Evolutionary conservation across 2,888 invertebrate genomes (phyloP), one percentile per base, ranked within the genome.

Genomic region (Torymus auratus): DNA sequence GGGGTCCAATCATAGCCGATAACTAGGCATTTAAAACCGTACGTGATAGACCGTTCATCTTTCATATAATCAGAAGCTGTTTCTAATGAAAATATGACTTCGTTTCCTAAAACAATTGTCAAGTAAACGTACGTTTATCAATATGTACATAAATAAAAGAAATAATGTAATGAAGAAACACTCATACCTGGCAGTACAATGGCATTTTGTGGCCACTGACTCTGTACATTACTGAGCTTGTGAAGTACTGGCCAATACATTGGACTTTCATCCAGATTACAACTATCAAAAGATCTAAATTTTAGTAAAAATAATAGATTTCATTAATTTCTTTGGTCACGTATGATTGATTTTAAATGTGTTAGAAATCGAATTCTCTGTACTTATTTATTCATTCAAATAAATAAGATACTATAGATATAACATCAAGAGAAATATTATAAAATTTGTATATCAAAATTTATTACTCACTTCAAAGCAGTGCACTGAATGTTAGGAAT

Each of bases 21-120:
- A 75, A 96, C 95, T 52, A 96, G 91, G 88, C 96, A 96, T 83
- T 94, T 96, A 92, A 95, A 98, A 85, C 93, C 96, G 89, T 94
- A 97, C 82, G 94, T 94, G 87, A 94, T 94, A 0, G 94, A 94
- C 87, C 96, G 95, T 84, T 97, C 98, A 91, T 97, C 97, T 87
- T 96, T 97, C 82, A 97, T 94, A 91, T 98, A 99, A 90, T 98
- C 96, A 0, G 98, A 96, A 0, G 98, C 97, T 0, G 99, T 98
- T 92, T 99, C 99, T 88, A 99, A 90, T 0, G 98, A 98, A 91
- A 99, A 98, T 86, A 98, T 94, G 0, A 99, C 96, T 92, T 98
- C 97, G 90, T 98, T 97, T 17, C 98, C 98, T 89, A 41, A 7
- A 41, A 41, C 41, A 41, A 28, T 41, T 41, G 41, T 41, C 41